Base-by-base conservation (phyloP, 2,888 invertebrate genomes). In the Parnassius mnemosyne region DNA sequence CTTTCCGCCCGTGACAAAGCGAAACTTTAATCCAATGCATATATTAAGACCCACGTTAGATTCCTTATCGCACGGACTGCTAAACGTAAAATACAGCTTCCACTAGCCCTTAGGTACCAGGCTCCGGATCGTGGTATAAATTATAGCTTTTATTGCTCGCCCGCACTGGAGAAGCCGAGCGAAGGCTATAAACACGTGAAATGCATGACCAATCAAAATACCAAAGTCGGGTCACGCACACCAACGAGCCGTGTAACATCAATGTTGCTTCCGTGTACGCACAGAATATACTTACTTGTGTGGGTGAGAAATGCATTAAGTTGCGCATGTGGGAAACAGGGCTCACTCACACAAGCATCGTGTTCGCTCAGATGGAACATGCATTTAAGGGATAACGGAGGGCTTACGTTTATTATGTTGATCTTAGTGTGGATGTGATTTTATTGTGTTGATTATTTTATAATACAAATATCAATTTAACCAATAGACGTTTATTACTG, bases 201-300 rank as follows among this genome's bases (percentile, higher is more conserved):
- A 90, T 90, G 90, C 90, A 91, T 91, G 90, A 90, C 90, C 90
- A 91, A 91, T 91, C 90, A 91, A 91, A 91, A 91, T 91, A 91
- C 90, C 90, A 90, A 88, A 82, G 89, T 81, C 84, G 81, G 82
- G 76, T 76, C 83, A 87, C 88, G 66, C 85, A 66, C 61, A 65
- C 56, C 46, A 10, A 34, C 43, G 13, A 43, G 10, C 16, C 49
- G 49, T 64, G 54, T 62, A 41, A 20, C 54, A 10, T 50, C n/a
- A 11, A 53, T 56, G 60, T 56, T 49, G 20, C 49, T 25, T 13
- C 53, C 41, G 53, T 57, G 66, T 71, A 58, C 56, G 53, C 49
- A 80, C 63, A 68, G n/a, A 66, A 20, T 1, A 7, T 3, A 9
- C 55, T 42, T n/a, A 53, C 44, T 50, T 74, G 83, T 79, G 79